Evolutionary conservation across 2,113 vertebrate species (phyloP), one percentile per base, ranked within the genome.

Genomic region (Mesoclemmys tuberculata): DNA sequence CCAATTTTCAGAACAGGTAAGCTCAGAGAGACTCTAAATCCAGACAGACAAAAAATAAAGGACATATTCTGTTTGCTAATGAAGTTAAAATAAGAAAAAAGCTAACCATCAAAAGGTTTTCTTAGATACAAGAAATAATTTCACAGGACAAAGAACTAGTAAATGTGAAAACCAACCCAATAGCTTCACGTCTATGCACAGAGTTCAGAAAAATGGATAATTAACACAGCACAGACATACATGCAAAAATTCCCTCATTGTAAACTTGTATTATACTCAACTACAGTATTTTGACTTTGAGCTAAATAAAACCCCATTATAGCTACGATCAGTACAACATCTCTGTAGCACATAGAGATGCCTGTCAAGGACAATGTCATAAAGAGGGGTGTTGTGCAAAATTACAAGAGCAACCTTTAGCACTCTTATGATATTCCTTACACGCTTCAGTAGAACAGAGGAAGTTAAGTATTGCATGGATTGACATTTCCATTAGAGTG

Each of bases 401-500:
- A 71, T 0, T 1, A 41, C 9, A 19, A 11, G 2, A 48, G 74
- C 2, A 84, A 88, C 88, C 83, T 78, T 49, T 90, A 68, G 49
- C 64, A 27, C 16, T 44, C 27, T 75, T 71, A 83, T 75, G 56
- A 58, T 58, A 84, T 29, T 4, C 13, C 44, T 61, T 14, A 10
- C 48, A 41, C 0, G 0, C 85, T 89, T 54, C 83, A 44, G 51
- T 10, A 80, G 31, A 87, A 85, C 0, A 0, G 38, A 77, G 89
- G 61, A 83, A 85, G 41, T 82, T 80, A 80, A 85, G 41, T 41
- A 52, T 77, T 89, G 68, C 82, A 58, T 58, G 56, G 85, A 80
- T 46, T 2, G 4, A 80, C 56, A 41, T 80, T 92, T 82, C 54
- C 88, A 61, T 85, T 80, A 41, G 51, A 74, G 52, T 11, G 12